Conservation (phyloP, 2,797 vertebrate genomes). For the Bovichtus diacanthus region DNA sequence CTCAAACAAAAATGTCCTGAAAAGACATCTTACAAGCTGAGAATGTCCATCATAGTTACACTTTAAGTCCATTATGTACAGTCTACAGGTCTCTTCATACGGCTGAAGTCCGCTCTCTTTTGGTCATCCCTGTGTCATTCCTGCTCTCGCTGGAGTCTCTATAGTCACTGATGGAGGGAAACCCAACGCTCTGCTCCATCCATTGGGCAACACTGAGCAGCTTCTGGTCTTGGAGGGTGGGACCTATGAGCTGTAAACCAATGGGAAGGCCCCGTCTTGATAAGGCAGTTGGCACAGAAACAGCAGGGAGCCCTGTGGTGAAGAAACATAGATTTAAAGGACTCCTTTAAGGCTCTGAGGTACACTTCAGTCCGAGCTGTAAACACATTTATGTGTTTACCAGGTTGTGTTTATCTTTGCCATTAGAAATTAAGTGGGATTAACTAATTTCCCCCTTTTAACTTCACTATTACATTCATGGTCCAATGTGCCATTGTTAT, state of each 20-base stretch:
- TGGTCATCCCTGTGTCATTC: not conserved
- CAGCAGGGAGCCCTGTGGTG: constrained; percentile 91
- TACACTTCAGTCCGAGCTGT: not conserved
- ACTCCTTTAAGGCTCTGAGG: not conserved
- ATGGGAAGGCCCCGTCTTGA: constrained; percentile 92
- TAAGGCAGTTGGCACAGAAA: constrained; percentile 90
- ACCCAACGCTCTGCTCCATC: constrained; percentile 92
- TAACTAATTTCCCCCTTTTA: not conserved
- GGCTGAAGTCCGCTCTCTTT: constrained; percentile 46
- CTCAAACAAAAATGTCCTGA: not conserved
- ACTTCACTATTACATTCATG: not conserved
- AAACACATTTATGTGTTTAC: not conserved
- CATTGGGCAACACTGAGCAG: constrained; percentile 92
- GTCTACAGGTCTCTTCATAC: constrained; percentile 22
- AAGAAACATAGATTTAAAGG: constrained; percentile 7
- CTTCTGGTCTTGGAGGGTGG: constrained; percentile 88
- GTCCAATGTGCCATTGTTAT: not conserved
- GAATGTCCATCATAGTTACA: not conserved
- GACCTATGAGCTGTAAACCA: constrained; percentile 94
- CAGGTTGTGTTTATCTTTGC: not conserved
- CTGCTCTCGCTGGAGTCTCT: constrained; percentile 18
- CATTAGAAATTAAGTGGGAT: not conserved
- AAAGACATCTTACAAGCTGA: not conserved
- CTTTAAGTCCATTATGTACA: not conserved
- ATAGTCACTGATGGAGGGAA: constrained; percentile 86